Evolutionary conservation across 2,113 vertebrate species (phyloP), one percentile per base, ranked within the genome.

Genomic region (Beaufortia kweichowensis): DNA sequence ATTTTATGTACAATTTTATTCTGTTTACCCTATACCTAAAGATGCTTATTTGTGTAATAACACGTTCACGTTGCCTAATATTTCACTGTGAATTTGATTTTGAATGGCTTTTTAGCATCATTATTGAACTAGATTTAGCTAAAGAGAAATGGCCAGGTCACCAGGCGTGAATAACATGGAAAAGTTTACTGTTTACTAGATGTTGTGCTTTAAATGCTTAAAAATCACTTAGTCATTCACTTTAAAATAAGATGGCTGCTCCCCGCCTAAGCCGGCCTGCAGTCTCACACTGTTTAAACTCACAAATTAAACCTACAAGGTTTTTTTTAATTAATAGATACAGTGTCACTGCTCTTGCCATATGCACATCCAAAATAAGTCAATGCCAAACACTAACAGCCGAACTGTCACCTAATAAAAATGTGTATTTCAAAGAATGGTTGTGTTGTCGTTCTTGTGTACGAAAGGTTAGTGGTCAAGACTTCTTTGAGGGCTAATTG

Each of bases 391-490:
- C 86, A 85, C 85, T 84, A 82, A 88, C 85, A 81, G 81, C 84
- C 85, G 85, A 78, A 88, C 74, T 85, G 77, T 90, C 87, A 88
- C 74, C 83, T 79, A 91, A 90, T 90, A 91, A 92, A 92, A 77
- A 65, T 65, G 76, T 89, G 83, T 88, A 88, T 91, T 89, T 86
- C 78, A 91, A 89, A 83, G 41, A 39, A 59, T n/a, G 31, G 19
- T 7, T 5, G 50, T 48, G 6, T 79, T 69, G 28, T 19, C 14
- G 28, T 75, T 29, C 57, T 46, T 50, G 9, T 2, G 6, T 23
- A 2, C 56, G 50, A 56, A 31, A 67, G n/a, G 19, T 53, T 35
- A 43, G 53, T 28, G 23, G 19, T n/a, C 3, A 59, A 28, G 3
- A 12, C 0, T 21, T 69, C 5, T 55, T 23, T 55, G 23, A 35